Evolutionary conservation across 2,113 vertebrate genomes (phyloP), one percentile per base, ranked within the genome.

Genomic region (Saccopteryx bilineata): DNA sequence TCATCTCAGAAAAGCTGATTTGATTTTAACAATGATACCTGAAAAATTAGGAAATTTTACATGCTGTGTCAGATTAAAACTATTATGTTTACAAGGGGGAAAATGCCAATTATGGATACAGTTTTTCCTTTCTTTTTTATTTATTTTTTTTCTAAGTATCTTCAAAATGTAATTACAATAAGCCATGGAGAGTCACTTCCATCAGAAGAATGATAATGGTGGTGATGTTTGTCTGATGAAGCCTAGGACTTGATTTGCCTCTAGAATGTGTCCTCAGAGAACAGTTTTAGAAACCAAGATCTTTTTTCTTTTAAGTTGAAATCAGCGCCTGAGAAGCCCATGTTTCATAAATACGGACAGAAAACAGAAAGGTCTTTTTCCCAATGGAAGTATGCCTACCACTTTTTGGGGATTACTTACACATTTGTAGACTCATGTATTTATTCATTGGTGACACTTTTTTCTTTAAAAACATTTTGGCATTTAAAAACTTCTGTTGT

Each of bases 1-100:
- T 83, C 28, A 68, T 52, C 52, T 74, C 50, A 66, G n/a, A 90
- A 83, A 87, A 78, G 24, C 17, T 74, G 28, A 79, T 93, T 94
- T 78, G 21, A 50, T 83, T 79, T 80, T 74, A 87, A 21, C 12
- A 75, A 31, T 88, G 63, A 76, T 66, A 7, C 26, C 52, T 11
- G 13, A 63, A 76, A 87, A 48, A 54, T 61, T 24, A 65, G 68
- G 74, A 46, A 88, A 26, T 46, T 92, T 61, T 72, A 72, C 69
- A 33, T 68, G 56, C 6, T 82, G 2, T 65, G 33, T 91, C 52
- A 74, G 81, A 63, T 88, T 63, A 39, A 91, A 71, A 79, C 88
- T 23, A 7, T 23, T 58, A 19, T 87, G 65, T 56, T 78, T 87
- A 60, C n/a, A 72, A 66, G 68, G 39, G 72, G 48, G 33, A 86